phyloP scores from a whole-genome alignment of 2,113 vertebrate genomes.

The Gopherus flavomarginatus region DNA sequence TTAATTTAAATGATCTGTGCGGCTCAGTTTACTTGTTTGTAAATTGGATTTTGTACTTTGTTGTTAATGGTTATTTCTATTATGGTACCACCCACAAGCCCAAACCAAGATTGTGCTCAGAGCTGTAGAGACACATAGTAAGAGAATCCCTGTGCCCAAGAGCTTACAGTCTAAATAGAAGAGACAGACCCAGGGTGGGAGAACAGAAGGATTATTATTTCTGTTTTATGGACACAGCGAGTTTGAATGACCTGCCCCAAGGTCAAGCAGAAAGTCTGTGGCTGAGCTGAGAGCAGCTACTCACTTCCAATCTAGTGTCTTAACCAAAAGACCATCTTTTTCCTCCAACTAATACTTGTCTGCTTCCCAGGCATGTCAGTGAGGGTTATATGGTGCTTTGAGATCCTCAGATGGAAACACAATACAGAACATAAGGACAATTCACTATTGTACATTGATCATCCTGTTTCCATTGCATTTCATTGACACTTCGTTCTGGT shows the following conservation, averaged over 20 bases:
- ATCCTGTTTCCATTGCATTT: slow-evolving; percentile 35
- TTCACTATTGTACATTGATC: slow-evolving; percentile 36
- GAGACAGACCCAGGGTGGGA: slow-evolving; percentile 22
- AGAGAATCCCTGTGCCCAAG: background rate
- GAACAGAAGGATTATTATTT: slow-evolving; percentile 16
- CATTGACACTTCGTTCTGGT: slow-evolving; percentile 33
- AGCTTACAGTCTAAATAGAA: slow-evolving; percentile 42
- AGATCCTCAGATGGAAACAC: background rate
- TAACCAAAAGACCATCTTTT: background rate
- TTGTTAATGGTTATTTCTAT: background rate
- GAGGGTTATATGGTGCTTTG: background rate
- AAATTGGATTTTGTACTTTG: slow-evolving; percentile 4
- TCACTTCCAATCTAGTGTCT: background rate
- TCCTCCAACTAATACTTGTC: background rate
- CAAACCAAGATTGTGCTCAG: background rate
- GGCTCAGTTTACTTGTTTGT: background rate
- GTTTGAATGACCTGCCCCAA: background rate
- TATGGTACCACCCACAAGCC: background rate
- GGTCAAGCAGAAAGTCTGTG: background rate
- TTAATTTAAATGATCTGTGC: background rate
- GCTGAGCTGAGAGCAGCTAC: background rate
- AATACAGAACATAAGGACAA: background rate
- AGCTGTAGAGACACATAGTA: background rate
- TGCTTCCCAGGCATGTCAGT: background rate
- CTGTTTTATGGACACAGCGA: slow-evolving; percentile 8